A percentile compares a stretch with the other conserved stretches of the same genome.
Conservation (phyloP, 2,888 invertebrate genomes). For the Balanococcus diminutus region DNA sequence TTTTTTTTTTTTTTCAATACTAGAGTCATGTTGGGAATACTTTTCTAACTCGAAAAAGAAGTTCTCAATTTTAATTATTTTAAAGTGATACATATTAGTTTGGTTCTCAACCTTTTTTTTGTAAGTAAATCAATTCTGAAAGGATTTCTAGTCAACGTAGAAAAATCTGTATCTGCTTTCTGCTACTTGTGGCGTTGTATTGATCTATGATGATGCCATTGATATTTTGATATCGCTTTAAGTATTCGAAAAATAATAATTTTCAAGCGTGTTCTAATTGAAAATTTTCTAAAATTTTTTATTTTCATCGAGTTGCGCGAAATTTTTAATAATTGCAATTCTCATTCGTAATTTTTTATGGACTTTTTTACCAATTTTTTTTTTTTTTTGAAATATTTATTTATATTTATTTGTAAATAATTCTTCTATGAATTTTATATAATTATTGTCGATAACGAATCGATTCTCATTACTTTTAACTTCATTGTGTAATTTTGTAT, state of each 20-base stretch:
- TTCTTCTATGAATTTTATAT: not conserved
- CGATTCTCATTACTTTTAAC: conserved; percentile 13
- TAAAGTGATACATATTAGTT: not conserved
- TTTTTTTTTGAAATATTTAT: not conserved
- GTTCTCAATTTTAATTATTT: not conserved
- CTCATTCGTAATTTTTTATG: not conserved
- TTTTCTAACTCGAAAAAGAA: not conserved
- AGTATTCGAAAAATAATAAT: not conserved
- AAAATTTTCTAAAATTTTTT: not conserved
- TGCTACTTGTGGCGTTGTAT: too few relatives aligned
- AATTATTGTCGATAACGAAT: not conserved
- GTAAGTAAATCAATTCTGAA: not conserved
- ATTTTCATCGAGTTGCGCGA: not conserved
- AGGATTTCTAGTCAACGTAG: not conserved
- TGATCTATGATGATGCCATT: not conserved
- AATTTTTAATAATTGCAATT: not conserved
- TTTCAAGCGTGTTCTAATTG: too few relatives aligned
- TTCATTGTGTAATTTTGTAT: not conserved
- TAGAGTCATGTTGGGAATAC: not conserved
- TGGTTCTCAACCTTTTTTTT: not conserved
- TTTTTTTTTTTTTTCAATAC: not conserved
- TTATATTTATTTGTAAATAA: conserved; percentile 1
- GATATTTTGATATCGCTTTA: not conserved
- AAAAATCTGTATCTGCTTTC: not conserved
- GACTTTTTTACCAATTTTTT: not conserved